Percentiles rank a stretch among this genome's conserved stretches.
Evolutionary conservation across 2,797 vertebrate species (phyloP).

Genomic region (Potorous gilbertii): DNA sequence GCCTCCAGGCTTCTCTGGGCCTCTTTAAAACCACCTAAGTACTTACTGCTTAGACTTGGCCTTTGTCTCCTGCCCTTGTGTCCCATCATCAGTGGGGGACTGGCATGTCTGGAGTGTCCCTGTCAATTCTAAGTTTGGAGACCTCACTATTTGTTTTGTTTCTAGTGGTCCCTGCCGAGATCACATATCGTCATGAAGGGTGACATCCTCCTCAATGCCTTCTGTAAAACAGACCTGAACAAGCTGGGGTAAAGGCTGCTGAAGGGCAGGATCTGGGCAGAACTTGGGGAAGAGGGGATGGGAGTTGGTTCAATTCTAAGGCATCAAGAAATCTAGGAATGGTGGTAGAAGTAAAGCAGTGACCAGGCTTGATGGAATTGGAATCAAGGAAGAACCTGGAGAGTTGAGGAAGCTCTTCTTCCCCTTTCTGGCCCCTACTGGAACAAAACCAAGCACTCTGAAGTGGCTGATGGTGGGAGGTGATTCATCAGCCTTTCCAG

Average conservation of each 20-base stretch:
- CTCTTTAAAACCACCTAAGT: background rate
- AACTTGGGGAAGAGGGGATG: background rate
- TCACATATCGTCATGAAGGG: slow-evolving; percentile 76
- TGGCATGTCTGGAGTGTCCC: background rate
- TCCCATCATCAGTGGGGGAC: background rate
- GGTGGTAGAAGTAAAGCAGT: background rate
- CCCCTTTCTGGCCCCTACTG: background rate
- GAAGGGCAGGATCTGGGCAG: background rate
- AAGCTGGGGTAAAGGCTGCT: slow-evolving; percentile 79
- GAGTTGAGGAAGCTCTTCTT: slow-evolving; percentile 32
- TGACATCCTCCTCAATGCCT: slow-evolving; percentile 56
- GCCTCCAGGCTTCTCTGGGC: background rate
- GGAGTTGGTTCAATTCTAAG: background rate
- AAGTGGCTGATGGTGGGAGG: slow-evolving; percentile 33
- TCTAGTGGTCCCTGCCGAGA: slow-evolving; percentile 83
- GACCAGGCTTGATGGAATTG: slow-evolving; percentile 16
- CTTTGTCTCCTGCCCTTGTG: slow-evolving; percentile 19
- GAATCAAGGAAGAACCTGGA: slow-evolving; percentile 18
- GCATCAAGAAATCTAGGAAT: background rate
- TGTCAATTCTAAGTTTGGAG: background rate
- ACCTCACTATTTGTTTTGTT: slow-evolving; percentile 55
- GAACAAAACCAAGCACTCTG: slow-evolving; percentile 7
- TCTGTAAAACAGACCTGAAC: slow-evolving; percentile 77
- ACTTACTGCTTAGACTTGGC: background rate
- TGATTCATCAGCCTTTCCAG: fast-evolving